Evolutionary conservation across 1,140 invertebrate species (phyloP).

Genomic region (Hycleus phaleratus): DNA sequence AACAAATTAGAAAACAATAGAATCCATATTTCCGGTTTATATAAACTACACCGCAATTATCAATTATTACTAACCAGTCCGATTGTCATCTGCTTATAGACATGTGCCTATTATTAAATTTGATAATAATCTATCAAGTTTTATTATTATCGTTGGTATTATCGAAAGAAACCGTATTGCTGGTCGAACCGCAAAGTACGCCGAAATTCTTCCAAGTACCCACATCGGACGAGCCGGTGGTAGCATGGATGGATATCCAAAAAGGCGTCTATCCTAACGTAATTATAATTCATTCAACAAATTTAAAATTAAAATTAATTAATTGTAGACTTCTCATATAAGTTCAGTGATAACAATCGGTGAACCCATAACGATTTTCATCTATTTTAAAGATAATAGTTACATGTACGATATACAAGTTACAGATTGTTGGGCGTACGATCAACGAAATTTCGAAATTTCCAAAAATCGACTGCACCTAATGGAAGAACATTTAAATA

Average conservation of each 20-base stretch:
- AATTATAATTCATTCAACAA: conserved; percentile 24
- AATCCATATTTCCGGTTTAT: too few relatives aligned
- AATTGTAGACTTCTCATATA: conserved; percentile 48
- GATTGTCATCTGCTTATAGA: too few relatives aligned
- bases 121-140: too few relatives aligned
- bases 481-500: conserved; percentile 7
- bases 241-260: conserved; percentile 74
- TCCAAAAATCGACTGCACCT: conserved; percentile 38
- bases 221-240: conserved; percentile 51
- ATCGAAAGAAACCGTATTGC: too few relatives aligned
- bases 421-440: conserved; percentile 66
- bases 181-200: not conserved
- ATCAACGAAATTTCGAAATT: conserved; percentile 54
- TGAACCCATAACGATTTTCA: conserved; percentile 58
- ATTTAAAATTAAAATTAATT: conserved; percentile 5
- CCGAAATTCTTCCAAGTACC: conserved; percentile 27
- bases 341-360: conserved; percentile 61
- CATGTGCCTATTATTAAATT: too few relatives aligned
- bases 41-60: too few relatives aligned
- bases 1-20: too few relatives aligned
- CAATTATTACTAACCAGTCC: too few relatives aligned
- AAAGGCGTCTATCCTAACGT: conserved; percentile 60
- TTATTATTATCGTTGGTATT: too few relatives aligned
- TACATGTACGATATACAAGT: conserved; percentile 59
- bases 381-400: conserved; percentile 59